Evolutionary conservation across 2,113 vertebrate species (phyloP).

Genomic region (Cebus imitator): DNA sequence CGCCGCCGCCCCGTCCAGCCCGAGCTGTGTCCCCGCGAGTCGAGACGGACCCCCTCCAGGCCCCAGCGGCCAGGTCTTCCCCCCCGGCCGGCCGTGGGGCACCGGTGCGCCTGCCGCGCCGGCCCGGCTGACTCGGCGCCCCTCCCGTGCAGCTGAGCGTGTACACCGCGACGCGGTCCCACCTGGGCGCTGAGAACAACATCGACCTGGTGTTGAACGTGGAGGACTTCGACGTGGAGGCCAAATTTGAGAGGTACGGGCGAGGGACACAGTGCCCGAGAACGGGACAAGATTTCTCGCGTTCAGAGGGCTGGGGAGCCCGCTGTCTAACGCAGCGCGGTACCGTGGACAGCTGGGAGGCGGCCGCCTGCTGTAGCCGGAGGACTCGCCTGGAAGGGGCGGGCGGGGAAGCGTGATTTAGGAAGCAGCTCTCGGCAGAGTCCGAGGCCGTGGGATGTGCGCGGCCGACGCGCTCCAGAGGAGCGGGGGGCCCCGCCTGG

Average conservation of each 20-base stretch:
- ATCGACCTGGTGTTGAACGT: constrained; percentile 93
- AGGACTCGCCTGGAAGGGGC: not conserved
- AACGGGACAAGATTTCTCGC: fast-evolving
- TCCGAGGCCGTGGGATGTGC: fast-evolving
- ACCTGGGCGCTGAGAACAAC: constrained; percentile 87
- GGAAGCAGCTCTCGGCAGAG: not conserved
- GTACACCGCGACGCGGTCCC: constrained; percentile 91
- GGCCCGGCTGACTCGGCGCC: not conserved
- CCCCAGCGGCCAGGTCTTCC: not conserved
- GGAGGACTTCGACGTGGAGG: constrained; percentile 93
- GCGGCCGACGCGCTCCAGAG: not conserved
- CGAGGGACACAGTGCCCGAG: not conserved
- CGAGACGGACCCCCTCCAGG: not conserved
- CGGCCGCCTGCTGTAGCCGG: fast-evolving
- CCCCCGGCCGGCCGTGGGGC: not conserved
- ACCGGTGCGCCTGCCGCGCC: not conserved
- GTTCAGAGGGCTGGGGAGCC: too few relatives aligned
- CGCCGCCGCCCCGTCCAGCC: fast-evolving
- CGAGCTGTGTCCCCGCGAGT: too few relatives aligned
- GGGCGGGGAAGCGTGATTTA: fast-evolving
- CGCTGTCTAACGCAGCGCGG: fast-evolving
- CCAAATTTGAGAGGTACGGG: constrained; percentile 94
- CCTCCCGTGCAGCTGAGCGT: constrained; percentile 91
- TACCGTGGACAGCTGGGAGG: fast-evolving
- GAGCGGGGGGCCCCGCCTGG: not conserved